These are phyloP conservation scores for Spisula solida DNA, from an alignment of 2,888 invertebrate species.

Conservation along the genomic window DNA sequence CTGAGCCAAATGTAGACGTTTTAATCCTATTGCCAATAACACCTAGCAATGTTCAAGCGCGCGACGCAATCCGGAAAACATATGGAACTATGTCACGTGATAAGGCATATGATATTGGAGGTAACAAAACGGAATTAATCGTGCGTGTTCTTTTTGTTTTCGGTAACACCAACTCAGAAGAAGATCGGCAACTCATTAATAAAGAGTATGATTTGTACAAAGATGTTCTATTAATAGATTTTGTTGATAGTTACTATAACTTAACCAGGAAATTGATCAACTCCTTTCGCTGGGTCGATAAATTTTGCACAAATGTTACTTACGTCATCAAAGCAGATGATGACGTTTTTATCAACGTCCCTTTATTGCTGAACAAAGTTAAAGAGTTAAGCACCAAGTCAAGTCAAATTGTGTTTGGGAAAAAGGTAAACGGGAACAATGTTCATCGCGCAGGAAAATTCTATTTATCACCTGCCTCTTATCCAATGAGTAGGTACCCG, in stretches of 20 bases:
- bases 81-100: slow-evolving; percentile 63
- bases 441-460: slow-evolving; percentile 69
- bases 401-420: slow-evolving; percentile 58
- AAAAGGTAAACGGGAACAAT: slow-evolving; percentile 48
- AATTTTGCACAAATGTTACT: slow-evolving; percentile 52
- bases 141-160: slow-evolving; percentile 26
- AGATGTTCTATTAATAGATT: slow-evolving; percentile 63
- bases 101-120: neutral
- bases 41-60: slow-evolving; percentile 51
- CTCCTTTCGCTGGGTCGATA: slow-evolving; percentile 58
- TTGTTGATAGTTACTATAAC: slow-evolving; percentile 61
- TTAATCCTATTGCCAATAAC: slow-evolving; percentile 70
- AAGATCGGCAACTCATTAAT: neutral
- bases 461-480: slow-evolving; percentile 60
- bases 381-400: slow-evolving; percentile 12
- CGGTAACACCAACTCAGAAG: neutral
- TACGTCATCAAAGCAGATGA: slow-evolving; percentile 69
- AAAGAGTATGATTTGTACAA: slow-evolving; percentile 45
- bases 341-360: slow-evolving; percentile 63
- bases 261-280: slow-evolving; percentile 64
- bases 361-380: slow-evolving; percentile 43
- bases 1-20: slow-evolving; percentile 41
- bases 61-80: slow-evolving; percentile 71
- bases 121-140: neutral
- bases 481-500: slow-evolving; percentile 69